Evolutionary conservation across 2,888 invertebrate species (phyloP).

Genomic region (Heliconius cydno): DNA sequence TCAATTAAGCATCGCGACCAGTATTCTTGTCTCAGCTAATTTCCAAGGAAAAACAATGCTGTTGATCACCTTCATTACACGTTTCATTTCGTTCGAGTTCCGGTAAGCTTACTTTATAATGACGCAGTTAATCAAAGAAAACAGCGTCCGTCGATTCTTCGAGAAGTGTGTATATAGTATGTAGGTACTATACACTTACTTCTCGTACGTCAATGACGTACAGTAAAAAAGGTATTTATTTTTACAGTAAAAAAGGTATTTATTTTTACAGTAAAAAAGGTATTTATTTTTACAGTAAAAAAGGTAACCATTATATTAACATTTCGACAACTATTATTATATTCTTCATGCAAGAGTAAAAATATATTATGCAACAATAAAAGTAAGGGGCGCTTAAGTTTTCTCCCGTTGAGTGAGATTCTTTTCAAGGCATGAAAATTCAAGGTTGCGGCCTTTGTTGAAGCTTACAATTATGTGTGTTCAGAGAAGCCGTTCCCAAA

Average conservation of each 20-base stretch:
- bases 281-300: not conserved
- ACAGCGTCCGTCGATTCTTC: not conserved
- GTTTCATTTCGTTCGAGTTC: constrained; percentile 16
- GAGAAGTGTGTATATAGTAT: constrained; percentile 12
- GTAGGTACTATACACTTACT: not conserved
- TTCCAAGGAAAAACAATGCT: constrained; percentile 14
- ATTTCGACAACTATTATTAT: too few species aligned
- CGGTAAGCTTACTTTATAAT: constrained; percentile 18
- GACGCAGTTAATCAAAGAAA: constrained; percentile 20
- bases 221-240: not conserved
- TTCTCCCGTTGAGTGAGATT: constrained; percentile 21
- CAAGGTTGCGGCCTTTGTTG: constrained; percentile 19
- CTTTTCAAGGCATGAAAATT: constrained; percentile 21
- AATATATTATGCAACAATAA: not conserved
- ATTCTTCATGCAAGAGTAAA: not conserved
- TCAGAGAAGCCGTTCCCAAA: constrained; percentile 16
- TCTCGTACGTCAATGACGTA: not conserved
- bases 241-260: not conserved
- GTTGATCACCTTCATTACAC: constrained; percentile 26
- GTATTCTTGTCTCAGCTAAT: not conserved
- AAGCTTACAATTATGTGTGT: constrained; percentile 21
- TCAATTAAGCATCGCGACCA: not conserved
- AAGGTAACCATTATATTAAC: not conserved
- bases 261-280: not conserved
- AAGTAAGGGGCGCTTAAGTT: not conserved